Evolutionary conservation across 2,797 vertebrate species (phyloP).

Genomic region (Hypotaenidia okinawae): DNA sequence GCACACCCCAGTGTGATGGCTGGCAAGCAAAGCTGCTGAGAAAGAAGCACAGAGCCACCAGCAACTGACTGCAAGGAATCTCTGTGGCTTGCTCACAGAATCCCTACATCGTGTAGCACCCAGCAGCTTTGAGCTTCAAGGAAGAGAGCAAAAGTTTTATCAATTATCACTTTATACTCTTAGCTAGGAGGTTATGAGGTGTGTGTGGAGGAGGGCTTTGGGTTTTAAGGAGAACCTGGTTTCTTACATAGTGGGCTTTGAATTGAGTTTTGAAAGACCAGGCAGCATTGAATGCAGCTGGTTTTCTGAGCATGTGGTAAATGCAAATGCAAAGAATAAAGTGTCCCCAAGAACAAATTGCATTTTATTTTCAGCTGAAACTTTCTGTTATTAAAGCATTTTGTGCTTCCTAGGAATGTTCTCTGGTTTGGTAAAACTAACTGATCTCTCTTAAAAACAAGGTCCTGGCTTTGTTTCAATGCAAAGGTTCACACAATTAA

Average conservation of each 20-base stretch:
- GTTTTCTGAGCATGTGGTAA: background rate
- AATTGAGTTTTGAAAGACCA: background rate
- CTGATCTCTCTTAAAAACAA: background rate
- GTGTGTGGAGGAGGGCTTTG: rapidly evolving
- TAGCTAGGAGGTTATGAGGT: background rate
- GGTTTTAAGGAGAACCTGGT: background rate
- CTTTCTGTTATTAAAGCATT: background rate
- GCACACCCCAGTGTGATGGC: too few relatives aligned
- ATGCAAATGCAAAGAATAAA: background rate
- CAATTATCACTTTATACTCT: background rate
- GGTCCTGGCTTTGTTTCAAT: constrained; percentile 27
- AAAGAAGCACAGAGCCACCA: background rate
- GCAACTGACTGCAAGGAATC: background rate
- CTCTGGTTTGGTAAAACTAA: background rate
- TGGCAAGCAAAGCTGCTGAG: background rate
- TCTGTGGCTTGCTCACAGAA: background rate
- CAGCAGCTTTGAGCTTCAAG: rapidly evolving
- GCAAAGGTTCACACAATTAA: constrained; percentile 28
- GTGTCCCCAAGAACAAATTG: background rate
- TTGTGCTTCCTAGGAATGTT: background rate
- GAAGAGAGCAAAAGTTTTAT: background rate
- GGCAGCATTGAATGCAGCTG: background rate
- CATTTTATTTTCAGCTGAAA: background rate
- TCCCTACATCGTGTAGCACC: background rate
- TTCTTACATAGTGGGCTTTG: background rate